These are phyloP conservation scores for Papilio protenor DNA, from an alignment of 2,888 invertebrate genomes.

Conservation along the genomic window DNA sequence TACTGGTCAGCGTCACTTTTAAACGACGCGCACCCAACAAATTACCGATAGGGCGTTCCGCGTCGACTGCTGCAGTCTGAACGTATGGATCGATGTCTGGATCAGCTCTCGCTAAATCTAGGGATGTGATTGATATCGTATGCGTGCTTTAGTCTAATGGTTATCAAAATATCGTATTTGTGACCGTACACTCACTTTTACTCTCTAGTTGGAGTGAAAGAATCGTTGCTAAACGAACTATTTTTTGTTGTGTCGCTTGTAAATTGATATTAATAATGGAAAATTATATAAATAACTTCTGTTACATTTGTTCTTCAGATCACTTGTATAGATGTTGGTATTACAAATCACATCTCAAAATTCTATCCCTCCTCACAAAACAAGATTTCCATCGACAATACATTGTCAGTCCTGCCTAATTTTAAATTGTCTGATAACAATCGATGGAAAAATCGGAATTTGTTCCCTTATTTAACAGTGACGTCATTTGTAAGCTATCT, in stretches of 20 bases:
- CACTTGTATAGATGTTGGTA: not conserved
- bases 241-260: too few relatives aligned
- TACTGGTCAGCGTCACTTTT: slow-evolving; percentile 60
- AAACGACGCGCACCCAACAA: slow-evolving; percentile 60
- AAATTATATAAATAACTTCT: not conserved
- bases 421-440: too few relatives aligned
- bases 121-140: not conserved
- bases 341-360: not conserved
- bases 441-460: too few relatives aligned
- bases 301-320: not conserved
- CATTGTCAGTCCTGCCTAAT: not conserved
- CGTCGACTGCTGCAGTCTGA: not conserved
- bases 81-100: slow-evolving; percentile 8
- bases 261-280: too few relatives aligned
- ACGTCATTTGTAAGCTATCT: too few relatives aligned
- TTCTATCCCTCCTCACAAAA: not conserved
- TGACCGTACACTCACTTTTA: not conserved
- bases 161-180: not conserved
- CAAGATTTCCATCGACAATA: not conserved
- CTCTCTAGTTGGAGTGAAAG: not conserved
- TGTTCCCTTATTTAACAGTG: too few relatives aligned
- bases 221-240: too few relatives aligned
- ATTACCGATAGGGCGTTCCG: slow-evolving; percentile 39
- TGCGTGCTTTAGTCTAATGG: not conserved
- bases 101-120: not conserved